Percentiles rank a stretch among this genome's conserved stretches.
Conservation (phyloP, 1,140 invertebrate genomes). For the Ladona fulva region DNA sequence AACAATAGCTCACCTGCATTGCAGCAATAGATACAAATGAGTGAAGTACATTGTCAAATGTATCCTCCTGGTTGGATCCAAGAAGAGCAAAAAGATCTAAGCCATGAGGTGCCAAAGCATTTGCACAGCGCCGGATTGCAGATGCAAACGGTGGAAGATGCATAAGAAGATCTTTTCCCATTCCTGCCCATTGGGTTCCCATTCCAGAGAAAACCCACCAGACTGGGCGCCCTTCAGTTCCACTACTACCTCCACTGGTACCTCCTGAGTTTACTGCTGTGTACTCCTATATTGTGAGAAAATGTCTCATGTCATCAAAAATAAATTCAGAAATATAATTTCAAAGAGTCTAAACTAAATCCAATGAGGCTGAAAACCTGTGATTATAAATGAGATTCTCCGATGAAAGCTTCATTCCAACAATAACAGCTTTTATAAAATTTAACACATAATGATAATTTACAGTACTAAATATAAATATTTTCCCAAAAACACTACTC, state of each 20-base stretch:
- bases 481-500: too few species aligned
- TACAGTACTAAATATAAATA: too few species aligned
- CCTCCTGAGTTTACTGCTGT: constrained; percentile 21
- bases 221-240: constrained; percentile 59
- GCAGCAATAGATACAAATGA: constrained; percentile 90
- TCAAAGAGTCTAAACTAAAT: too few species aligned
- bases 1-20: constrained; percentile 56
- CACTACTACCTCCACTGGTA: constrained; percentile 29
- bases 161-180: constrained; percentile 73
- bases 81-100: constrained; percentile 76
- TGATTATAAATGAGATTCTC: too few species aligned
- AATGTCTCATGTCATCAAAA: too few species aligned
- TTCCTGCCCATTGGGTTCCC: constrained; percentile 93
- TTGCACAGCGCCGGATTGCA: constrained; percentile 65
- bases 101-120: constrained; percentile 62
- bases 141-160: constrained; percentile 66
- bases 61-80: constrained; percentile 59
- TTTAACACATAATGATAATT: too few species aligned
- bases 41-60: constrained; percentile 74
- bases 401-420: too few species aligned
- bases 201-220: constrained; percentile 96
- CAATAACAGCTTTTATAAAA: too few species aligned
- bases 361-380: too few species aligned
- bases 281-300: not conserved
- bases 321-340: too few species aligned